Conservation (phyloP, 2,113 vertebrate species). For the Drymodes brunneopygia region DNA sequence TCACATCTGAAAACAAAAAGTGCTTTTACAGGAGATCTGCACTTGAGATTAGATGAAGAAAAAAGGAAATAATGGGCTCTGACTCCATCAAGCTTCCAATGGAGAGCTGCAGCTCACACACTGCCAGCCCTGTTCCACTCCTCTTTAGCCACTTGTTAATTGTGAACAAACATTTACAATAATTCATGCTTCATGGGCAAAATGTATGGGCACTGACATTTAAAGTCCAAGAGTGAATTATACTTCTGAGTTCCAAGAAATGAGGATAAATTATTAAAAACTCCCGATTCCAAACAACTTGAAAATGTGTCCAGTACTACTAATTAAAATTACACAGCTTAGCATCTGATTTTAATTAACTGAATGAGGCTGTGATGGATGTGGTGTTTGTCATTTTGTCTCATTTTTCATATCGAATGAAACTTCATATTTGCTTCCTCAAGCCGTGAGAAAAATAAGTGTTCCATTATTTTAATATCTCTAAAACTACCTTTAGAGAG, state of each 20-base stretch:
- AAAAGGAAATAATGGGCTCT: background rate
- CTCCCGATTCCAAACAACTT: constrained; percentile 1
- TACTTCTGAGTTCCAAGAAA: constrained; percentile 24
- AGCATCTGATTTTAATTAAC: constrained; percentile 53
- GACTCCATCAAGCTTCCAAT: background rate
- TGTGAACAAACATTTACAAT: background rate
- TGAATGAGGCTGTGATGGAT: constrained; percentile 6
- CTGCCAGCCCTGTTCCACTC: background rate
- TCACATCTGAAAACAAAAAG: background rate
- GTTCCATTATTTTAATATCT: background rate
- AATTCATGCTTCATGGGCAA: background rate
- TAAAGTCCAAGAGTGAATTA: constrained; percentile 9
- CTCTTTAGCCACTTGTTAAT: background rate
- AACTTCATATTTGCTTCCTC: background rate
- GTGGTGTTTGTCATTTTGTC: constrained; percentile 3
- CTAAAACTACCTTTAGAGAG: background rate
- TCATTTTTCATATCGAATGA: background rate
- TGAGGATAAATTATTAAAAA: constrained; percentile 38
- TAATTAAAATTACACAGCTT: constrained; percentile 44
- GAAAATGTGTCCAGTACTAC: background rate
- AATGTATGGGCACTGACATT: background rate
- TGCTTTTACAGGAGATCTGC: background rate
- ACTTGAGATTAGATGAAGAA: background rate
- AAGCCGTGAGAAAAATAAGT: background rate
- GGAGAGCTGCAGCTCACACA: background rate